Evolutionary conservation across 2,113 vertebrate species (phyloP).

Genomic region (Hoplias malabaricus): DNA sequence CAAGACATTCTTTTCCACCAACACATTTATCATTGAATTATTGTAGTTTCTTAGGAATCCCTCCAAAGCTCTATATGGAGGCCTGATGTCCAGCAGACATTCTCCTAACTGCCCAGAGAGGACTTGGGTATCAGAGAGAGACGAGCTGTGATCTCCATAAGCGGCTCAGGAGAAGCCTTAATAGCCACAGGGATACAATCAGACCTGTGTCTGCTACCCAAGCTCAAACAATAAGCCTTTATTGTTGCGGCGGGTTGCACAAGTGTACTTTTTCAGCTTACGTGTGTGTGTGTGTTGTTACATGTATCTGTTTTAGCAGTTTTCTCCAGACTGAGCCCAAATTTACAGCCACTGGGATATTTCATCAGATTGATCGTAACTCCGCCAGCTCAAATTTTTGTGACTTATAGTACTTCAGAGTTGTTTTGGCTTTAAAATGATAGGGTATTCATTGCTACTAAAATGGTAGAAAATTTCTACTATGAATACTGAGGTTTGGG

Average conservation of each 20-base stretch:
- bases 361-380: slow-evolving; percentile 46
- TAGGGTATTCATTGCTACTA: no score
- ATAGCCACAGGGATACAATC: slow-evolving; percentile 48
- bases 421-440: slow-evolving; percentile 16
- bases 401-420: slow-evolving; percentile 36
- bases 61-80: slow-evolving; percentile 7
- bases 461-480: no score
- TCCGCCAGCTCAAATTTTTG: slow-evolving; percentile 6
- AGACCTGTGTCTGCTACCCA: slow-evolving; percentile 52
- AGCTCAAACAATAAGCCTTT: slow-evolving; percentile 59
- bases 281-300: slow-evolving; percentile 48
- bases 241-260: slow-evolving; percentile 53
- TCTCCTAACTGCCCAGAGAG: slow-evolving; percentile 33
- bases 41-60: slow-evolving; percentile 28
- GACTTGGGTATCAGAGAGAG: slow-evolving; percentile 39
- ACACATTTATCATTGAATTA: slow-evolving; percentile 40
- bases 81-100: slow-evolving; percentile 48
- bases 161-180: slow-evolving; percentile 45
- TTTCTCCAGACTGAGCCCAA: slow-evolving; percentile 36
- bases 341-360: slow-evolving; percentile 50
- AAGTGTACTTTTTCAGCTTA: slow-evolving; percentile 51
- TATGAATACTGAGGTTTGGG: no score
- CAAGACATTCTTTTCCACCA: slow-evolving; percentile 5
- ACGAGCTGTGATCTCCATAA: slow-evolving; percentile 46
- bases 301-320: slow-evolving; percentile 58